These are phyloP conservation scores for Bombus difficillimus DNA, from an alignment of 1,140 invertebrate species.

Conservation along the genomic window DNA sequence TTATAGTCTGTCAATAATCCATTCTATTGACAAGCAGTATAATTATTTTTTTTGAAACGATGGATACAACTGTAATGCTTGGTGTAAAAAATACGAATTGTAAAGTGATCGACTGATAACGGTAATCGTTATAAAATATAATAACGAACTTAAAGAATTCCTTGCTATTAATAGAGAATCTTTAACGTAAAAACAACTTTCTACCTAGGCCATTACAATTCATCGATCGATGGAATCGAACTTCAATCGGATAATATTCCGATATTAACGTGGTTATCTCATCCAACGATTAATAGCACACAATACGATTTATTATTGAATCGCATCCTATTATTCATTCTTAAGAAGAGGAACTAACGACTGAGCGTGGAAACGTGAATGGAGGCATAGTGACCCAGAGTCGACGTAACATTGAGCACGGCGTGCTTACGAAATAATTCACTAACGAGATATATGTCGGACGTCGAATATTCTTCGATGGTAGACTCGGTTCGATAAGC, in stretches of 20 bases:
- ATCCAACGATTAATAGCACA: not conserved
- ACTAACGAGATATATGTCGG: not conserved
- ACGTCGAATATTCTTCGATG: slow-evolving; percentile 19
- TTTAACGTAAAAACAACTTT: not conserved
- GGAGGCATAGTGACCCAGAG: not conserved
- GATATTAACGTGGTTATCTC: not conserved
- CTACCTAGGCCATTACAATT: not conserved
- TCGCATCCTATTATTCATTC: slow-evolving; percentile 2
- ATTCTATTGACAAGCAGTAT: not conserved
- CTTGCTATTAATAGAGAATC: not conserved
- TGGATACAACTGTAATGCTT: too few species aligned
- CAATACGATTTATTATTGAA: not conserved
- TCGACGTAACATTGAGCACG: not conserved
- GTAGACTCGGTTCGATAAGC: slow-evolving; percentile 9
- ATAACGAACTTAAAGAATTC: too few species aligned
- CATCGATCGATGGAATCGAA: not conserved
- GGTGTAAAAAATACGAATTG: not conserved
- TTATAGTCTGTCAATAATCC: not conserved
- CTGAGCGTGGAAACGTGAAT: not conserved
- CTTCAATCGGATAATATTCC: not conserved
- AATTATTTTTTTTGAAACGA: not conserved
- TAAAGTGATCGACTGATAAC: not conserved
- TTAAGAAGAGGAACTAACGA: not conserved
- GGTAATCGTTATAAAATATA: not conserved
- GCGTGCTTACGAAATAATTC: slow-evolving; percentile 31